Base-by-base conservation (phyloP, 2,888 invertebrate genomes). In the Pseudeuparius sepicola region DNA sequence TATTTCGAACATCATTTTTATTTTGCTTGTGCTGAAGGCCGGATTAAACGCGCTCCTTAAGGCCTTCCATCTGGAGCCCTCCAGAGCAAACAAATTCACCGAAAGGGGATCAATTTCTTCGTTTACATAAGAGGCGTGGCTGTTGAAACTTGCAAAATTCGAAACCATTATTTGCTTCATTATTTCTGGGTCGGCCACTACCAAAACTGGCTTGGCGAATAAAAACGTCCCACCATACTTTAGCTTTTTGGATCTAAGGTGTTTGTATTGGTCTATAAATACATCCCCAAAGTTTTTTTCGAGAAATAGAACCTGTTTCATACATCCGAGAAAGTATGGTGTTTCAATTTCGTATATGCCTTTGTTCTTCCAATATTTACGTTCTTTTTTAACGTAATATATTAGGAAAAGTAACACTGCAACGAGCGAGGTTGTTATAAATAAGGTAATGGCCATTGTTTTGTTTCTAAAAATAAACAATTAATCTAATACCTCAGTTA, bases 1-100 rank as follows among this genome's bases (percentile, higher is more conserved):
- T 1, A 71, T 66, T 1, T 64, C 63, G 44, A 73, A 77, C 73
- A 79, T 75, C 14, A 61, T 66, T 53, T 75, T 79, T 43, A 81
- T 60, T 54, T 77, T 78, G 9, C 73, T 74, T 0, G 75, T 67
- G 1, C 77, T 70, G 46, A 79, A 80, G 0, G 72, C 67, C 0
- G 78, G 73, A 1, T 76, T 67, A 3, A 45, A 14, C 32, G 45
- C 46, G 4, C 34, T 17, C 31, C 45, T 28, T 7, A 36, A 11
- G 14, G 7, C 14, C 16, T 32, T 35, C 39, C 39, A 39, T 31
- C 31, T 12, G 4, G 16, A 16, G 10, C 36, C 42, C 9, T 30
- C 36, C 5, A 42, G 10, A 11, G 39, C 20, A 11, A 42, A 42
- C 20, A 42, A 28, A 39, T 42, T 39, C 3, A 37, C 42, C 31